These are phyloP conservation scores for Philonicus albiceps DNA, from an alignment of 2,888 invertebrate genomes.

Conservation along the genomic window DNA sequence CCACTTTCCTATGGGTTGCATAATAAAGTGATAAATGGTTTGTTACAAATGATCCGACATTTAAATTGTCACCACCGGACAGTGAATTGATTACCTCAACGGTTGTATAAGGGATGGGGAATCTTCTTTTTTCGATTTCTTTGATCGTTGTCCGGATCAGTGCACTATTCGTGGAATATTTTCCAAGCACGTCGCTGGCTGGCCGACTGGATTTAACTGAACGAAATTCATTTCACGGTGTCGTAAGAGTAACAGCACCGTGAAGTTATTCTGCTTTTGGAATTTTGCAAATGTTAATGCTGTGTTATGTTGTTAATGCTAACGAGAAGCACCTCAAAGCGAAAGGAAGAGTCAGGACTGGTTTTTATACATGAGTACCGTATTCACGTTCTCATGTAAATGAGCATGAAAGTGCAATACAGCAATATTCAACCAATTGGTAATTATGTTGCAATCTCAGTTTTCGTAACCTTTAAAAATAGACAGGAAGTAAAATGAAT, in stretches of 20 bases:
- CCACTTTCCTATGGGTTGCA: background rate
- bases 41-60: background rate
- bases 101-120: background rate
- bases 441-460: background rate
- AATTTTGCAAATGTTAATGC: background rate
- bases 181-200: background rate
- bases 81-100: background rate
- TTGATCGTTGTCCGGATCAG: background rate
- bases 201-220: background rate
- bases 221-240: background rate
- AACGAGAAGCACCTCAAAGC: background rate
- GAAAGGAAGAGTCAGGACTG: background rate
- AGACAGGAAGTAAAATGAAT: background rate
- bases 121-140: background rate
- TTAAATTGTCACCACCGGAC: background rate
- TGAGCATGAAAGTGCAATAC: background rate
- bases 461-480: background rate
- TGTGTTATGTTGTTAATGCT: background rate
- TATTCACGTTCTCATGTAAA: background rate
- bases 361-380: background rate
- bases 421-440: background rate
- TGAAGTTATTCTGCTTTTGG: background rate
- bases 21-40: background rate
- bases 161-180: background rate
- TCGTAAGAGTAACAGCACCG: background rate